Conservation (phyloP, 2,113 vertebrate species). For the Bubalus kerabau region DNA sequence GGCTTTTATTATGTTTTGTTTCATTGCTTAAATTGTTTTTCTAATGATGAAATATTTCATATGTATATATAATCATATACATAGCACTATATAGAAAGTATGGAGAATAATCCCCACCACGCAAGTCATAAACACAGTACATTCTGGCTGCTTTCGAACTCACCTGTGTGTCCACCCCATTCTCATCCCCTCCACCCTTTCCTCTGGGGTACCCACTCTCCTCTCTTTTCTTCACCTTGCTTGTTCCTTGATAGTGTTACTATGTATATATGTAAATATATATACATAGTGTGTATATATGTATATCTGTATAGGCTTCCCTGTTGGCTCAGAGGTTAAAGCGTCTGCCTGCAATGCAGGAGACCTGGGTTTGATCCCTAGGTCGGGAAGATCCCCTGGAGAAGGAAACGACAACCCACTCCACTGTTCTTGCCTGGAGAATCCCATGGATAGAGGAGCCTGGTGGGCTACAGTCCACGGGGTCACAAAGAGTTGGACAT, state of each 20-base stretch:
- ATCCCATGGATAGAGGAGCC: too few species aligned
- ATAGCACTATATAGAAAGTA: background rate
- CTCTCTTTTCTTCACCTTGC: background rate
- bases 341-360: too few species aligned
- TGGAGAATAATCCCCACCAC: background rate
- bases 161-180: background rate
- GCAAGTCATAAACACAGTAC: background rate
- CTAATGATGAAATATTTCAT: constrained; percentile 46
- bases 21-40: constrained; percentile 44
- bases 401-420: too few species aligned
- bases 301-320: background rate
- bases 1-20: constrained; percentile 41
- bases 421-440: too few species aligned
- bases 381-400: too few species aligned
- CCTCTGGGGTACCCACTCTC: background rate
- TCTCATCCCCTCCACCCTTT: background rate
- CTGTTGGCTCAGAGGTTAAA: too few species aligned
- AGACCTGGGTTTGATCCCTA: too few species aligned
- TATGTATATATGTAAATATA: background rate
- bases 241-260: background rate
- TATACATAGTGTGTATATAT: background rate
- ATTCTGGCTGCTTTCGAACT: background rate
- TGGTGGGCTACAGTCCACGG: too few species aligned
- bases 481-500: too few species aligned
- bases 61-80: background rate